Conservation (phyloP, 2,113 vertebrate species). For the Trogon melanurus region DNA sequence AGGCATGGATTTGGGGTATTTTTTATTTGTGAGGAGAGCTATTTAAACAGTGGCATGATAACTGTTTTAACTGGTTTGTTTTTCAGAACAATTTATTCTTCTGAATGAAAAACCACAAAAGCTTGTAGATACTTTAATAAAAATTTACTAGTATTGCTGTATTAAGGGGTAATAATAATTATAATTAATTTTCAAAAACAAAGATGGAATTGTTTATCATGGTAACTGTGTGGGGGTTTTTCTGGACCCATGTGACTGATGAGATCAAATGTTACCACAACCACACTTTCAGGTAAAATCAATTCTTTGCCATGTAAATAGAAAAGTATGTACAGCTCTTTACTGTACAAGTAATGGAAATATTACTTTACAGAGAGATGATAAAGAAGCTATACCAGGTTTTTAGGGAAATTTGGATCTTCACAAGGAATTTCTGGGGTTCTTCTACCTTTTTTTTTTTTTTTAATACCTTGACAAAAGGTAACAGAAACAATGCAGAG, state of each 20-base stretch:
- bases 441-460: neutral
- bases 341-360: neutral
- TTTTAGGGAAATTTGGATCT: neutral
- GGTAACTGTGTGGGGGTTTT: neutral
- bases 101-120: neutral
- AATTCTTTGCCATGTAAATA: neutral
- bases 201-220: neutral
- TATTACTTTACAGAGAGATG: neutral
- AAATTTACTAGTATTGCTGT: neutral
- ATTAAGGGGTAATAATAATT: neutral
- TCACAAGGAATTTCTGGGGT: neutral
- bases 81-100: neutral
- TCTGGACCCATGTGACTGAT: neutral
- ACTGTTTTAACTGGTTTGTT: neutral
- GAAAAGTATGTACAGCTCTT: neutral
- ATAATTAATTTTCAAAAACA: neutral
- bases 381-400: neutral
- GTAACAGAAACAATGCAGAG: neutral
- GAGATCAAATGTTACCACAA: neutral
- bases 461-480: neutral
- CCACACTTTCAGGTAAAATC: neutral
- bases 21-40: neutral
- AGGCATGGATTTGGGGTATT: rapidly evolving
- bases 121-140: neutral
- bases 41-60: neutral